These are phyloP conservation scores for Sesia apiformis DNA, from an alignment of 2,888 invertebrate genomes.

Conservation along the genomic window DNA sequence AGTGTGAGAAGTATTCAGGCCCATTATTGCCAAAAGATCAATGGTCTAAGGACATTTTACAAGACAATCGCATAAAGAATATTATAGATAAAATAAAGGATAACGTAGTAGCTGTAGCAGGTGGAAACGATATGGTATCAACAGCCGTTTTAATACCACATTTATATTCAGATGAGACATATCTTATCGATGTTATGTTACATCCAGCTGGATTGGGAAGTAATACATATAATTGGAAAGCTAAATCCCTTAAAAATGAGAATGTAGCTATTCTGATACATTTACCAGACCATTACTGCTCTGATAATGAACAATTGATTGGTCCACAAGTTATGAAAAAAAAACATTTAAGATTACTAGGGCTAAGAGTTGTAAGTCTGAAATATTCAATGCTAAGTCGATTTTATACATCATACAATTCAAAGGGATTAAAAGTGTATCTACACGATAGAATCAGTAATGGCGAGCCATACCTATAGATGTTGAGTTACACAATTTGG, in stretches of 20 bases:
- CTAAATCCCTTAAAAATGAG: conserved; percentile 47
- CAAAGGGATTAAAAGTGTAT: conserved; percentile 64
- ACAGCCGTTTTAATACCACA: conserved; percentile 67
- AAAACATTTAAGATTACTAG: conserved; percentile 76
- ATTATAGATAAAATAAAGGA: conserved; percentile 59
- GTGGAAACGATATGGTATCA: conserved; percentile 60
- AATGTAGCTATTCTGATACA: conserved; percentile 76
- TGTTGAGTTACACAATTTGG: not conserved
- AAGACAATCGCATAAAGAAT: conserved; percentile 70
- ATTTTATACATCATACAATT: conserved; percentile 58
- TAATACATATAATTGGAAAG: conserved; percentile 59
- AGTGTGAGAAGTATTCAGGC: conserved; percentile 73
- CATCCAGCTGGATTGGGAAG: conserved; percentile 58
- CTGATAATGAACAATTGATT: conserved; percentile 66
- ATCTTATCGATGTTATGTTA: conserved; percentile 75
- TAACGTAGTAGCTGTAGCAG: conserved; percentile 51
- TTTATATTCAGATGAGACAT: conserved; percentile 72
- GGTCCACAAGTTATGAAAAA: conserved; percentile 78
- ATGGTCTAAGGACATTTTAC: conserved; percentile 59
- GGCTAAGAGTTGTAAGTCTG: conserved; percentile 76
- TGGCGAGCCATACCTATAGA: conserved; percentile 29
- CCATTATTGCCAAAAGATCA: conserved; percentile 73
- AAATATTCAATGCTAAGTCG: conserved; percentile 68
- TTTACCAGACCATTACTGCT: conserved; percentile 79
- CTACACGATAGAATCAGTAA: conserved; percentile 53